Evolutionary conservation across 2,888 invertebrate genomes (phyloP), one percentile per base, ranked within the genome.

Genomic region (Harpalus rubripes): DNA sequence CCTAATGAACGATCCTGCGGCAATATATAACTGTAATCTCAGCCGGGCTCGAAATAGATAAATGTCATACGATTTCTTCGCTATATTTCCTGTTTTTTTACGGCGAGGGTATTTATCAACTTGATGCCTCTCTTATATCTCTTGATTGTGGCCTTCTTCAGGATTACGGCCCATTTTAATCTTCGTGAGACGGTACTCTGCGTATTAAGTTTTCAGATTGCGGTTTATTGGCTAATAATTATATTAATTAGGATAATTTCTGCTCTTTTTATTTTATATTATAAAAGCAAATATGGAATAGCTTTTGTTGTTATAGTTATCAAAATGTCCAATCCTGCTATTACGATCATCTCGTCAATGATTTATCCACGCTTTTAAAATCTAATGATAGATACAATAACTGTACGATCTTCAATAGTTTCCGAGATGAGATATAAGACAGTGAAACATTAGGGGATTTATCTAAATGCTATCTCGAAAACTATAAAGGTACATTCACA

Each of bases 11-110:
- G 61, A 80, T 22, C 78, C 78, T 58, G 61, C 74, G 72, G 78
- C 84, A 63, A 78, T 84, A 84, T 84, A 84, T 78, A 84, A 78
- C 78, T 26, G 52, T 76, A 84, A 84, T 84, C 84, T 76, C 44
- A 41, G 41, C 83, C 65, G 63, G 63, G 63, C 65, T 63, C 32
- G 78, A 84, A 84, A 76, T 63, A 78, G 78, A 84, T 84, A 84
- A 84, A 84, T 84, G 84, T 84, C 84, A 78, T 65, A 84, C 84
- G 61, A 84, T 83, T 74, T 76, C 58, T 83, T 63, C 78, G 44
- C 41, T 84, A 78, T 84, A 78, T 74, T 84, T 78, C 78, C 44
- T 78, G 44, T 52, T 78, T 80, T 22, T 80, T 78, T 78, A 78
- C 59, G 78, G 26, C 32, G 78, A 8, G 59, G 78, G 22, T 78